phyloP scores from a whole-genome alignment of 2,888 invertebrate species.

The Salticus scenicus region DNA sequence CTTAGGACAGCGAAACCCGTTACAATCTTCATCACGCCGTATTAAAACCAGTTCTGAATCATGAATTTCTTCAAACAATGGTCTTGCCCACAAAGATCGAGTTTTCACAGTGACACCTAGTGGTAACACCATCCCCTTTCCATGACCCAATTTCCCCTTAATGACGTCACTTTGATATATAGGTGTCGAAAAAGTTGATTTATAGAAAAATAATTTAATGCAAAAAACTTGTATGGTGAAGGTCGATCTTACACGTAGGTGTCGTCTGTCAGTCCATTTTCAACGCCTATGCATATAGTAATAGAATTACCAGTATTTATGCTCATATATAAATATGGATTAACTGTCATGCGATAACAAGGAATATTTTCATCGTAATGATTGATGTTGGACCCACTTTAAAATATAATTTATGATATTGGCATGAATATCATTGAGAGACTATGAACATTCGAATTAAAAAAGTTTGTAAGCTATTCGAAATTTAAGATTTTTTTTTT shows the following conservation, averaged over 20 bases:
- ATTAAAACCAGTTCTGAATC: constrained; percentile 56
- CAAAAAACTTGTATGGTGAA: neutral
- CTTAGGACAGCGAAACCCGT: constrained; percentile 39
- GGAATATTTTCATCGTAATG: no score
- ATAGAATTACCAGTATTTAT: no score
- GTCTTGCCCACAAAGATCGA: neutral
- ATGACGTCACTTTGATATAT: constrained; percentile 47
- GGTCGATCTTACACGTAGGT: neutral
- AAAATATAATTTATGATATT: no score
- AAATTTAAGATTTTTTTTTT: no score
- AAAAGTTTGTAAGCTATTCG: no score
- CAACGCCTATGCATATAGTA: no score
- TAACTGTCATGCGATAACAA: no score
- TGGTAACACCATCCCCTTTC: constrained; percentile 49
- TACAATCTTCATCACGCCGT: constrained; percentile 41
- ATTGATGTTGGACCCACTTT: no score
- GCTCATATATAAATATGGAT: no score
- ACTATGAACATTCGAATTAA: no score
- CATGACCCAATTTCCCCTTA: constrained; percentile 56
- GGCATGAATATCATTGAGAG: no score
- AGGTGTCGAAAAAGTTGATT: constrained; percentile 32
- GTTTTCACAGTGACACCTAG: constrained; percentile 46
- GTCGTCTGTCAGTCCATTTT: neutral
- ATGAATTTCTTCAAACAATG: constrained; percentile 25
- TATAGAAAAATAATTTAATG: constrained; percentile 35